Percentiles rank a stretch among this genome's conserved stretches.
Conservation (phyloP, 2,113 vertebrate genomes). For the Brachirus orientalis region DNA sequence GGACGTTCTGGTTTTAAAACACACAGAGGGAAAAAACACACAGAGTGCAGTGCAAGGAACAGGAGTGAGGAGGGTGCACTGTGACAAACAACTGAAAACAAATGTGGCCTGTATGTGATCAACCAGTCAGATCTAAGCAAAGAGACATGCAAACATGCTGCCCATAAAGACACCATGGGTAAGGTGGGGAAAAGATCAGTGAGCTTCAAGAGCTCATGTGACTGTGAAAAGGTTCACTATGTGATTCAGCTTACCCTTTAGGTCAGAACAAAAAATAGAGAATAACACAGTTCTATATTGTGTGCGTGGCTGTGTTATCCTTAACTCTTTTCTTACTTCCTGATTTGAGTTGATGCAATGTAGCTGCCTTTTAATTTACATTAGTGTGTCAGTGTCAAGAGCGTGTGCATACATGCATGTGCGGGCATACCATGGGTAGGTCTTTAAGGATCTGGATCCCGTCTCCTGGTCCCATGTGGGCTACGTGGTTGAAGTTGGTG, state of each 20-base stretch:
- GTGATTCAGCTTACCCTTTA: too few species aligned
- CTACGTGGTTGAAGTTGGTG: conserved; percentile 99
- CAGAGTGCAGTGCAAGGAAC: conserved; percentile 36
- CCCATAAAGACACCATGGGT: not conserved
- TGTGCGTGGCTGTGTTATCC: not conserved
- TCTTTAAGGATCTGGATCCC: conserved; percentile 99
- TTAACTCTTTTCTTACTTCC: not conserved
- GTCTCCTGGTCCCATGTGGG: conserved; percentile 99
- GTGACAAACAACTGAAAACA: conserved; percentile 13
- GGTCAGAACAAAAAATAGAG: too few species aligned
- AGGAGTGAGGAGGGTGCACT: conserved; percentile 51
- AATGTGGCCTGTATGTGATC: too few species aligned
- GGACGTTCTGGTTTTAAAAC: conserved; percentile 86
- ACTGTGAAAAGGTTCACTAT: too few species aligned
- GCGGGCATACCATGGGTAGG: conserved; percentile 89
- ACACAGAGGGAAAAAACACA: conserved; percentile 20
- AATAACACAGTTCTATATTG: too few species aligned
- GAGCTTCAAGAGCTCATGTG: too few species aligned
- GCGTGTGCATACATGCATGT: not conserved
- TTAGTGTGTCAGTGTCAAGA: too few species aligned
- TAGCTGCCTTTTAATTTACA: not conserved
- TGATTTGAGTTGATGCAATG: not conserved
- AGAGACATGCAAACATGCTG: not conserved
- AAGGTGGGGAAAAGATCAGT: too few species aligned
- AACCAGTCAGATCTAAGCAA: not conserved